Base-by-base conservation (phyloP, 2,113 vertebrate genomes). In the Erythrocercus mccallii region DNA sequence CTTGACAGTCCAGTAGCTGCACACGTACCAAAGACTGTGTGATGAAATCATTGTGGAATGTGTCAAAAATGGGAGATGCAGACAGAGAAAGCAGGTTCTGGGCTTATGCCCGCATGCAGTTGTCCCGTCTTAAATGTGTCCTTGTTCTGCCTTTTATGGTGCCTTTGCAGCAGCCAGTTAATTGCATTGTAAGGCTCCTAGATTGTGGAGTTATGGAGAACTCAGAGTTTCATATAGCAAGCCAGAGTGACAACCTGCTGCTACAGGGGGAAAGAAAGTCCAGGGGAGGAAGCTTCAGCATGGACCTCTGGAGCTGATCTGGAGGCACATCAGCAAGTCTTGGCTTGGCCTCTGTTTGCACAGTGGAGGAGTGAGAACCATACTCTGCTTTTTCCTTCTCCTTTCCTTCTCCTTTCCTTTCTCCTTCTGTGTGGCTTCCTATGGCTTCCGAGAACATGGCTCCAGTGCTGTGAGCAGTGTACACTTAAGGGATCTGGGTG, bases 321-420 rank as follows among this genome's bases (percentile, higher is more conserved):
- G 47, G 38, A 74, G 77, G 35, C 30, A 58, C 12, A 50, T 83
- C 35, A 20, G 21, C n/a, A 78, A 28, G 33, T 89, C 27, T 13
- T 72, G 24, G 9, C 44, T 76, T 72, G 53, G 35, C 24, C 15
- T 12, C 48, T 8, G 11, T 40, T 58, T 58, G 33, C 21, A 42
- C 0, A 2, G 42, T 15, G n/a, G 28, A 77, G 24, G 1, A 10
- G 15, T 12, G 20, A 78, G 25, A 78, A 9, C 24, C 1, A 0
- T 20, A 19, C 4, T 65, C 28, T 60, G 33, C 10, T 48, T 42
- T 48, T 61, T 69, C 28, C 17, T 64, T 5, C 10, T 51, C n/a
- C n/a, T n/a, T n/a, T n/a, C n/a, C n/a, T n/a, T n/a, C n/a, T n/a
- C n/a, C n/a, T n/a, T n/a, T n/a, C n/a, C n/a, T n/a, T n/a, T n/a